phyloP scores from a whole-genome alignment of 2,113 vertebrate genomes.

The Morone chrysops region DNA sequence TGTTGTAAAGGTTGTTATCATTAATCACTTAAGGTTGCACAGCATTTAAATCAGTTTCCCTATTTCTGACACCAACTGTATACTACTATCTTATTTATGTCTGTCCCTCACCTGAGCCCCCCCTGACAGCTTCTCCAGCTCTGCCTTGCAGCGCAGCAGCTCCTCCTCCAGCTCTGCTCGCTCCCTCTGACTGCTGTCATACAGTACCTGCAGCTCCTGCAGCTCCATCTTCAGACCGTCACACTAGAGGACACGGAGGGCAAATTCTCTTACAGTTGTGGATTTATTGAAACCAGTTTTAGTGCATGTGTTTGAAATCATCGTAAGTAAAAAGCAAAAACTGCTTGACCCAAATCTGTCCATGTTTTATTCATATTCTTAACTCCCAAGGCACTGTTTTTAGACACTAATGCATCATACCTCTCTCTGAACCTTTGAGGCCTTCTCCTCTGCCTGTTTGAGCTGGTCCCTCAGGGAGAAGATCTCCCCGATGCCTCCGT shows the following conservation, averaged over 20 bases:
- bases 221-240: constrained; percentile 86
- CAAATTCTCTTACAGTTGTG: neutral
- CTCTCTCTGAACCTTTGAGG: constrained; percentile 84
- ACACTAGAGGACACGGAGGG: constrained; percentile 81
- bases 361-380: constrained; percentile 16
- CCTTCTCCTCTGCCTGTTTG: constrained; percentile 86
- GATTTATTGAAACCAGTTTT: neutral
- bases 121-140: constrained; percentile 87
- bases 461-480: constrained; percentile 86
- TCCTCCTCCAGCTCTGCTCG: constrained; percentile 88
- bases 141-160: constrained; percentile 89
- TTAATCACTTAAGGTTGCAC: neutral
- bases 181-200: constrained; percentile 87
- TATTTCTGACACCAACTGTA: neutral
- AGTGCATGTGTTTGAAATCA: neutral
- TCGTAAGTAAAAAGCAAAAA: neutral
- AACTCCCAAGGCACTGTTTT: no score
- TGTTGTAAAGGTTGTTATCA: neutral
- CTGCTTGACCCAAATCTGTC: neutral
- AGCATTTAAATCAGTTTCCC: neutral
- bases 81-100: neutral
- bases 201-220: constrained; percentile 85
- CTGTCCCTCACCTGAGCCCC: constrained; percentile 80
- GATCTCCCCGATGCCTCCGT: constrained; percentile 81
- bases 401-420: constrained; percentile 62